Percentiles rank a stretch among this genome's conserved stretches.
Evolutionary conservation across 35 echinoderm and acorn worm genomes (phyloP).

Genomic region (Ophiothrix spiculata): DNA sequence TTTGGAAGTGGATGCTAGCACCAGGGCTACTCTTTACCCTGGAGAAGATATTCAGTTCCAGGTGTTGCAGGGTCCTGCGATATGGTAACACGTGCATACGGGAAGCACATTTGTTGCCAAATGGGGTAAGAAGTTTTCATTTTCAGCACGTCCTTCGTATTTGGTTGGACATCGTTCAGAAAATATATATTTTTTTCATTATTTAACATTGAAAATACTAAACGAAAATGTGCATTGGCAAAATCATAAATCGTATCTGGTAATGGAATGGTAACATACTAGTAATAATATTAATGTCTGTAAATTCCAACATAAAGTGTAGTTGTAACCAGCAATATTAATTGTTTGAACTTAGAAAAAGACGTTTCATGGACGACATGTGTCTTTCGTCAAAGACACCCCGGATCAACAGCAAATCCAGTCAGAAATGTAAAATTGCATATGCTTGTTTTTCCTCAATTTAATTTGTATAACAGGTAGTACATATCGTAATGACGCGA

Average conservation of each 20-base stretch:
- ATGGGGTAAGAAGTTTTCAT: conserved; percentile 47
- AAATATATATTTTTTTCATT: too few species aligned
- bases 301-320: too few species aligned
- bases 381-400: neutral
- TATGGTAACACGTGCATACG: conserved; percentile 46
- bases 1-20: conserved; percentile 59
- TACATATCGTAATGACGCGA: conserved; percentile 42
- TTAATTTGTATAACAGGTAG: conserved; percentile 52
- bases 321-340: too few species aligned
- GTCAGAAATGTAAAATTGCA: neutral
- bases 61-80: conserved; percentile 31
- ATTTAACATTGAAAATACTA: too few species aligned
- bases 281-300: too few species aligned
- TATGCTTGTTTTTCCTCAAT: neutral
- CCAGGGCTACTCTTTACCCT: conserved; percentile 43
- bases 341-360: too few species aligned
- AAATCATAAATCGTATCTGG: too few species aligned
- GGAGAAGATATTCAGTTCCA: conserved; percentile 46
- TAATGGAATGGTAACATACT: neutral
- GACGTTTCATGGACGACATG: neutral
- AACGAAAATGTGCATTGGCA: too few species aligned
- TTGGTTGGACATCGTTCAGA: too few species aligned
- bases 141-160: neutral
- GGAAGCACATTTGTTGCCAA: conserved; percentile 46
- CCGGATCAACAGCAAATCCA: neutral